phyloP scores from a whole-genome alignment of 2,888 invertebrate genomes.

The Dynastes tityus region DNA sequence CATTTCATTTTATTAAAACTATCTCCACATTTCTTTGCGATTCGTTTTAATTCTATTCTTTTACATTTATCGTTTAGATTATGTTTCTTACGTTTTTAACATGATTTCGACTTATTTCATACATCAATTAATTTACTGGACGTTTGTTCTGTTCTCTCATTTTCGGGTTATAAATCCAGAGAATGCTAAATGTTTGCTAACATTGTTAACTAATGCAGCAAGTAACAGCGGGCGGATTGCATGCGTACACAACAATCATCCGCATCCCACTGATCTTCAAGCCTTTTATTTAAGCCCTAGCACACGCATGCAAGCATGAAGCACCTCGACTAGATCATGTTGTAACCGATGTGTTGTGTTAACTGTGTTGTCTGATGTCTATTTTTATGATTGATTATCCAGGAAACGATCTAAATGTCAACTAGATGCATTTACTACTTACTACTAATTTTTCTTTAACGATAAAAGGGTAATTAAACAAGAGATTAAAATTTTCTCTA shows the following conservation, averaged over 20 bases:
- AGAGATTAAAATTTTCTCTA: constrained; percentile 4
- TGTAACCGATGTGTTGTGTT: constrained; percentile 29
- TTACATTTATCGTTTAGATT: constrained; percentile 48
- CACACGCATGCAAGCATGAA: constrained; percentile 35
- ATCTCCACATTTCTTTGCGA: constrained; percentile 54
- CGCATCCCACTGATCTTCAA: not conserved
- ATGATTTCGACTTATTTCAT: not conserved
- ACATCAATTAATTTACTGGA: constrained; percentile 49
- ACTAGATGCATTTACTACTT: not conserved
- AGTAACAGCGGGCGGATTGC: constrained; percentile 51
- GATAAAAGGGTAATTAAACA: not conserved
- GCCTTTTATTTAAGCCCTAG: constrained; percentile 13
- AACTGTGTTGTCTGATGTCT: not conserved
- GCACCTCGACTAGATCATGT: constrained; percentile 22
- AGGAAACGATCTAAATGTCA: not conserved
- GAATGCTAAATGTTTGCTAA: constrained; percentile 67
- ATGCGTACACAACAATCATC: constrained; percentile 16
- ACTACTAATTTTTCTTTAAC: not conserved
- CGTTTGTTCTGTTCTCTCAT: constrained; percentile 52
- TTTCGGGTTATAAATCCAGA: constrained; percentile 65
- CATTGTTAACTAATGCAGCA: constrained; percentile 56
- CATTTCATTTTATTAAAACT: constrained; percentile 54
- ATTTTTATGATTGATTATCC: not conserved
- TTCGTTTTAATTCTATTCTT: constrained; percentile 47
- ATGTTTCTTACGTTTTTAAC: constrained; percentile 55